Evolutionary conservation across 2,888 invertebrate species (phyloP), one percentile per base, ranked within the genome.

Genomic region (Plebejus melissa): DNA sequence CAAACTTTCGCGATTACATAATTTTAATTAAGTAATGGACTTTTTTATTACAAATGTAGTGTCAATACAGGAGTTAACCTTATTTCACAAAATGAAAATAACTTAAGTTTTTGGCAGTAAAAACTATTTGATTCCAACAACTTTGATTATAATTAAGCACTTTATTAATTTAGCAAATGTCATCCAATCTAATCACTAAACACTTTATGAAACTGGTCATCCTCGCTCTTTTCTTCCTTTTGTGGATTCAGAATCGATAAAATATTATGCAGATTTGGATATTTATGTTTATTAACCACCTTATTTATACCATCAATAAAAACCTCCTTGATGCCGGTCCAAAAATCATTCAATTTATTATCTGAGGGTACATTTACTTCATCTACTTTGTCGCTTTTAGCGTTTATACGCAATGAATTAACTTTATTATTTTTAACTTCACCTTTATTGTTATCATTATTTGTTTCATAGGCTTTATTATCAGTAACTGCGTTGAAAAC

Each of bases 341-440:
- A 78, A 78, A 84, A 86, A 1, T 84, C 80, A 76, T 83, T 87
- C 0, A 88, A 77, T 2, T 82, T 83, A 38, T 79, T 76, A 16
- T 74, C 54, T 36, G 75, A 65, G 6, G 77, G 58, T 58, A 76
- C 74, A 69, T 75, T 41, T 70, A 72, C 76, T 74, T 74, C 54
- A 5, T 80, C 80, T 72, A 76, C 75, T 76, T 80, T 78, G 4
- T 85, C 87, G 54, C 79, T 83, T 76, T 87, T 85, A 2, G 82
- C 83, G 57, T 84, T 83, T 0, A 86, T 79, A 50, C 87, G 86
- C 6, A 87, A 76, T 13, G 85, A 81, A 74, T 79, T 85, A 16
- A 81, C 78, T 58, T 78, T 80, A 71, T 81, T 80, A 74, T 79
- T 77, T 74, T 79, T 80, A n/a, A 75, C 75, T 38, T 77, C 75